Evolutionary conservation across 2,888 invertebrate species (phyloP), one percentile per base, ranked within the genome.

Genomic region (Pristionchus mayeri): DNA sequence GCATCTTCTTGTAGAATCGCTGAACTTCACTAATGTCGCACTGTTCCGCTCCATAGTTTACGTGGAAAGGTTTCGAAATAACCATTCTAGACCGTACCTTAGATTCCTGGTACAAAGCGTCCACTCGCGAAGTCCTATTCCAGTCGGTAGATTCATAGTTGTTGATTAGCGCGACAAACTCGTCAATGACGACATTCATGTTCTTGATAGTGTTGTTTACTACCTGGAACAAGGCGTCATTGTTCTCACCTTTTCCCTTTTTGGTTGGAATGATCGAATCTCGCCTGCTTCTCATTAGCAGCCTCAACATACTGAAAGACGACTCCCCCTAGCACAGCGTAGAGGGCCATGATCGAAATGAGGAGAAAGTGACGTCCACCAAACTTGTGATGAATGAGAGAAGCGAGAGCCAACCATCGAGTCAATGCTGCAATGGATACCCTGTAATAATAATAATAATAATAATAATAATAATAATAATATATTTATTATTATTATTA

Each of bases 301-400:
- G 89, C 86, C 84, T 90, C 90, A 54, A 90, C 76, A n/a, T 81
- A 86, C 18, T 88, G 85, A 71, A 90, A 90, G n/a, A 90, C 86
- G 11, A 87, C 82, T 11, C 89, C 90, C 11, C 90, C 90, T 2
- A 88, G 63, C 83, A 88, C 87, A 0, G 89, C 88, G 85, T 88
- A 89, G 27, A 83, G 86, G 21, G 88, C 80, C 27, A 90, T 85
- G 37, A 88, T 71, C 11, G 85, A 67, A 9, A 90, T 85, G 2
- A 90, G 84, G 0, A 89, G 80, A 16, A 90, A 83, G 63, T 90
- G 90, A 4, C 90, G 87, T n/a, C 89, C 87, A 18, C 90, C 90
- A 78, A 88, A 89, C 63, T 88, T 89, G 81, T 90, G 90, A 86
- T 90, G 90, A 78, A 89, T 87, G 63, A 87, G 86, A 0, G 90